These are phyloP conservation scores for Calameuta pallipes DNA, from an alignment of 2,888 invertebrate species.

Conservation along the genomic window DNA sequence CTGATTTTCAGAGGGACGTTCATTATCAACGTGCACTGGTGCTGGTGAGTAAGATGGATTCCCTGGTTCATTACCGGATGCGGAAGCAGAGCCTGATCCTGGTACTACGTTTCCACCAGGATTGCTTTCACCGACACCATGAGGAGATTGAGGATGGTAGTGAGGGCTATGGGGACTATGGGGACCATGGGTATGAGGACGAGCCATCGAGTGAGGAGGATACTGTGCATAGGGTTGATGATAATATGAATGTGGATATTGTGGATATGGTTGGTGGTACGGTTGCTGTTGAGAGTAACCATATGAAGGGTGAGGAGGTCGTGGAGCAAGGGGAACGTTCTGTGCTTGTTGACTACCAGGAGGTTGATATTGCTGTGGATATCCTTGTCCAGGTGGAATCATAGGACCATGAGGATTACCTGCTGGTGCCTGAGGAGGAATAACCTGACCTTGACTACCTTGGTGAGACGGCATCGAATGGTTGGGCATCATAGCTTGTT, in stretches of 20 bases:
- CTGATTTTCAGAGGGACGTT: conserved; percentile 52
- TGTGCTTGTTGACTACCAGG: conserved; percentile 64
- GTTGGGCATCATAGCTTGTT: conserved; percentile 54
- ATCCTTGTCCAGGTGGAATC: conserved; percentile 62
- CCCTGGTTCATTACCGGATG: conserved; percentile 40
- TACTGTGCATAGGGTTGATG: conserved; percentile 70
- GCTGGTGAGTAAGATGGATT: conserved; percentile 52
- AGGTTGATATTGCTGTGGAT: conserved; percentile 63
- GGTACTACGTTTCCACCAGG: conserved; percentile 43
- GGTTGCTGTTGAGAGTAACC: conserved; percentile 67
- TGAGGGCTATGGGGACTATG: conserved; percentile 55
- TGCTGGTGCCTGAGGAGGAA: conserved; percentile 56
- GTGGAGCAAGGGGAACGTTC: conserved; percentile 69
- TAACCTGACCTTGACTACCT: conserved; percentile 44
- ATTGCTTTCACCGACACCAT: conserved; percentile 53
- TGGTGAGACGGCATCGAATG: conserved; percentile 61
- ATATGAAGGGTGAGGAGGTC: conserved; percentile 70
- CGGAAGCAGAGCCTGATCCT: conserved; percentile 41
- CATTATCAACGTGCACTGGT: conserved; percentile 51
- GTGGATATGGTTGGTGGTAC: conserved; percentile 68
- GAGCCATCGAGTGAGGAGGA: conserved; percentile 68
- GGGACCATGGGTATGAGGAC: conserved; percentile 64
- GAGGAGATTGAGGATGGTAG: conserved; percentile 64
- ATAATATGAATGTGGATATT: conserved; percentile 69
- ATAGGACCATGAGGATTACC: conserved; percentile 55